phyloP scores from a whole-genome alignment of 2,888 invertebrate genomes.

The Hirtodrosophila duncani region DNA sequence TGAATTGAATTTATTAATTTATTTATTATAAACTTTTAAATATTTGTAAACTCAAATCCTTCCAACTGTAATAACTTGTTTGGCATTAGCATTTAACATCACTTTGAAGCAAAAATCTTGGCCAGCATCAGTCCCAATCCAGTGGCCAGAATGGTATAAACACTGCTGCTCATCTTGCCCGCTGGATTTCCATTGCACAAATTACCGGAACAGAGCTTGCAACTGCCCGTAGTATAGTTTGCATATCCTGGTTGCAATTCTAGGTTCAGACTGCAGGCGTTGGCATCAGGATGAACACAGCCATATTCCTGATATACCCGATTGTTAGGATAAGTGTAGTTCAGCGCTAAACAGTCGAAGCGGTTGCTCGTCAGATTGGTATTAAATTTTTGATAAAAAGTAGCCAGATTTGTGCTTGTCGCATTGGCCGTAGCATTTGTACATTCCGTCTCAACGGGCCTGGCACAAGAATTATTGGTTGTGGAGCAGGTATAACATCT shows the following conservation, averaged over 20 bases:
- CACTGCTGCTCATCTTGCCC: constrained; percentile 60
- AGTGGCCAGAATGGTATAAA: constrained; percentile 37
- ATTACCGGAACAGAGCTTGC: constrained; percentile 44
- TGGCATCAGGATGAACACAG: constrained; percentile 36
- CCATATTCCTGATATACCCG: constrained; percentile 35
- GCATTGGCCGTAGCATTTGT: constrained; percentile 29
- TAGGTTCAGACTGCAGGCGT: constrained; percentile 29
- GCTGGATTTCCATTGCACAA: constrained; percentile 68
- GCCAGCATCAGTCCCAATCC: constrained; percentile 35
- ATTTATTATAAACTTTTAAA: no score
- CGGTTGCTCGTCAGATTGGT: constrained; percentile 3
- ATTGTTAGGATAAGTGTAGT: constrained; percentile 23
- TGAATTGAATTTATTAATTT: no score
- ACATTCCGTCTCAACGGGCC: constrained; percentile 33
- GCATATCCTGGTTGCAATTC: constrained; percentile 27
- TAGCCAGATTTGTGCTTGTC: constrained; percentile 28
- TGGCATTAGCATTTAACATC: no score
- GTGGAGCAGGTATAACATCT: constrained; percentile 43
- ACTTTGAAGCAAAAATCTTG: constrained; percentile 42
- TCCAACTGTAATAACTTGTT: background rate
- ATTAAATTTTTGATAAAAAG: constrained; percentile 32
- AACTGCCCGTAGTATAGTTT: constrained; percentile 16
- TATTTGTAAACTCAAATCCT: constrained; percentile 4
- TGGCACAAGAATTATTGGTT: constrained; percentile 39
- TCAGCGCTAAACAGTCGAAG: constrained; percentile 41